A percentile compares a stretch with the other conserved stretches of the same genome.
Evolutionary conservation across 2,888 invertebrate species (phyloP).

Genomic region (Taenaris catops): DNA sequence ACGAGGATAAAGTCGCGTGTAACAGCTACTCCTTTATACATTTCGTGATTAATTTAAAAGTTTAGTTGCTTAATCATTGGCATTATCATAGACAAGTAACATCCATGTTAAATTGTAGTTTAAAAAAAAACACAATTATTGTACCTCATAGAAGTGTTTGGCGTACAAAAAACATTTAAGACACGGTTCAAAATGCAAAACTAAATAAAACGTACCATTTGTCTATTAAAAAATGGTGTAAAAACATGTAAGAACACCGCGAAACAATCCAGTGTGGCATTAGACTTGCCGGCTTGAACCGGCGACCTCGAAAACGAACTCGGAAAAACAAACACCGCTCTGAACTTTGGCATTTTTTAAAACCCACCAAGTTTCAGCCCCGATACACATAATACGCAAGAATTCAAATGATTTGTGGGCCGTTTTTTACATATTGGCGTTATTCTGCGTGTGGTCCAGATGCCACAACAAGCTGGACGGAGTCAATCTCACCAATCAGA

Average conservation of each 20-base stretch:
- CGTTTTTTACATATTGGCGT: too few relatives aligned
- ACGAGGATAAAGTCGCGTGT: too few relatives aligned
- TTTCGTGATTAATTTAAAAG: background rate
- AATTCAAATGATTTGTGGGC: too few relatives aligned
- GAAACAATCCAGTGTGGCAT: constrained; percentile 1
- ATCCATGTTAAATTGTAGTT: background rate
- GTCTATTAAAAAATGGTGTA: constrained; percentile 3
- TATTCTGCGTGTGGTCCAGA: too few relatives aligned
- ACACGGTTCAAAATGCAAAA: constrained; percentile 8
- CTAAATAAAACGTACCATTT: constrained; percentile 8
- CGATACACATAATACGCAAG: too few relatives aligned
- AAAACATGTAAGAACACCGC: constrained; percentile 8
- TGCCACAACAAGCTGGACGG: too few relatives aligned
- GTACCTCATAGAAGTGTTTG: background rate
- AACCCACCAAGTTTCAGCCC: too few relatives aligned
- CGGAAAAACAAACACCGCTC: constrained; percentile 2
- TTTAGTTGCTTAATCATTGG: constrained; percentile 2
- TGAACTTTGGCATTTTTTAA: constrained; percentile 9
- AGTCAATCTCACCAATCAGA: too few relatives aligned
- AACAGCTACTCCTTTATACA: too few relatives aligned
- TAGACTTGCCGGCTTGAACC: background rate
- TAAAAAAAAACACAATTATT: constrained; percentile 1
- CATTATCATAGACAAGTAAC: constrained; percentile 1
- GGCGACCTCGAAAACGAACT: constrained; percentile 4
- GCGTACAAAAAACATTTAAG: constrained; percentile 3